These are phyloP conservation scores for Drosophila lacteicornis DNA, from an alignment of 1,140 invertebrate genomes.

Conservation along the genomic window DNA sequence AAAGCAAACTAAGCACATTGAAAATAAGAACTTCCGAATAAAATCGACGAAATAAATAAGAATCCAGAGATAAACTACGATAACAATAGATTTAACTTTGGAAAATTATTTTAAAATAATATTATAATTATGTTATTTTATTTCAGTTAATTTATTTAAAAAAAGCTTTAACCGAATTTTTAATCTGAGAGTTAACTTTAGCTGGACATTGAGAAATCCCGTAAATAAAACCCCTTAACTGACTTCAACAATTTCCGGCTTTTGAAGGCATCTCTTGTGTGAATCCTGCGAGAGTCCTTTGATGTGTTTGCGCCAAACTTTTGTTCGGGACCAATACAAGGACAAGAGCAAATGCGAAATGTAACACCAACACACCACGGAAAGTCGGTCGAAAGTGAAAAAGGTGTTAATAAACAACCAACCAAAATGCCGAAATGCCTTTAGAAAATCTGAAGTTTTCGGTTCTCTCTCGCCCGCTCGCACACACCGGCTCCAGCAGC, in stretches of 20 bases:
- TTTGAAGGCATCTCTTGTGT: background rate
- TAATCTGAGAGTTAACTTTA: background rate
- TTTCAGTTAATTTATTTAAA: background rate
- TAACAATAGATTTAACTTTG: too few relatives aligned
- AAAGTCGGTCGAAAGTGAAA: conserved; percentile 38
- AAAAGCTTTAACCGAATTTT: background rate
- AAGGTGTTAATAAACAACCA: conserved; percentile 77
- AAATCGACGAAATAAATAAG: too few relatives aligned
- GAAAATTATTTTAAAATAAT: too few relatives aligned
- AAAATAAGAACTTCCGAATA: too few relatives aligned
- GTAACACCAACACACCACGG: conserved; percentile 18
- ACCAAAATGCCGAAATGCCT: conserved; percentile 74
- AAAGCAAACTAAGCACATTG: too few relatives aligned
- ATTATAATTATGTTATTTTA: too few relatives aligned
- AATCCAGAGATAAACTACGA: too few relatives aligned
- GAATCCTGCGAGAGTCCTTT: conserved; percentile 1
- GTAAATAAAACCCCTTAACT: background rate
- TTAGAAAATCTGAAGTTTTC: conserved; percentile 35
- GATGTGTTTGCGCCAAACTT: conserved; percentile 12
- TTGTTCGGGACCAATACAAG: background rate
- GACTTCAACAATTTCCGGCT: background rate
- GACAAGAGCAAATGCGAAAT: background rate
- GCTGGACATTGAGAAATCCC: background rate
- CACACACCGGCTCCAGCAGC: background rate
- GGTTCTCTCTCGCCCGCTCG: conserved; percentile 11